phyloP scores from a whole-genome alignment of 2,113 vertebrate species.

The Panthera tigris region DNA sequence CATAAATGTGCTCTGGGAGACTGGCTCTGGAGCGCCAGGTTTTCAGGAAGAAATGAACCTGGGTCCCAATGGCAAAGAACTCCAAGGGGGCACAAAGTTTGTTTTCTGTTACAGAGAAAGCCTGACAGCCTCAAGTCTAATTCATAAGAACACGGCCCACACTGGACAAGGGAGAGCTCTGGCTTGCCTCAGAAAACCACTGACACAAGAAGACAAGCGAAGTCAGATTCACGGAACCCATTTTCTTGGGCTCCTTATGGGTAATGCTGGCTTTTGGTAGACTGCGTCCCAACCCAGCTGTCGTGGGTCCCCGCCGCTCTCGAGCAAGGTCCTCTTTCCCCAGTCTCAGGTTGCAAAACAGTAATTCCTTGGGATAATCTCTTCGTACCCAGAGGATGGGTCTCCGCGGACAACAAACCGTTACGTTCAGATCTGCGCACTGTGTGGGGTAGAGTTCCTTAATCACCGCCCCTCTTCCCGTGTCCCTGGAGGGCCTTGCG shows the following conservation, averaged over 20 bases:
- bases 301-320: not conserved
- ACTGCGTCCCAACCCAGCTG: not conserved
- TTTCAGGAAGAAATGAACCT: conserved; percentile 43
- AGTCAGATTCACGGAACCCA: not conserved
- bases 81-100: not conserved
- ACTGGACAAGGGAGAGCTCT: not conserved
- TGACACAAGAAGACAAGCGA: not conserved
- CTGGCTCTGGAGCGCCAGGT: not conserved
- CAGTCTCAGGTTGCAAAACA: not conserved
- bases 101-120: not conserved
- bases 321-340: not conserved
- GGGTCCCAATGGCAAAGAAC: not conserved
- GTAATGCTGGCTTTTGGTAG: fast-evolving
- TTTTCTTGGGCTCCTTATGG: not conserved
- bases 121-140: not conserved
- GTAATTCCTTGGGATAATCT: not conserved
- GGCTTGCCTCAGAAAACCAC: not conserved
- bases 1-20: conserved; percentile 53
- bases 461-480: not conserved
- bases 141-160: not conserved
- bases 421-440: not conserved
- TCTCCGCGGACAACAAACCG: not conserved
- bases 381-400: not conserved
- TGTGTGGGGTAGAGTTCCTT: not conserved
- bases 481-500: not conserved